Evolutionary conservation across 1,140 invertebrate genomes (phyloP).

Genomic region (Ostrea denselamellosa): DNA sequence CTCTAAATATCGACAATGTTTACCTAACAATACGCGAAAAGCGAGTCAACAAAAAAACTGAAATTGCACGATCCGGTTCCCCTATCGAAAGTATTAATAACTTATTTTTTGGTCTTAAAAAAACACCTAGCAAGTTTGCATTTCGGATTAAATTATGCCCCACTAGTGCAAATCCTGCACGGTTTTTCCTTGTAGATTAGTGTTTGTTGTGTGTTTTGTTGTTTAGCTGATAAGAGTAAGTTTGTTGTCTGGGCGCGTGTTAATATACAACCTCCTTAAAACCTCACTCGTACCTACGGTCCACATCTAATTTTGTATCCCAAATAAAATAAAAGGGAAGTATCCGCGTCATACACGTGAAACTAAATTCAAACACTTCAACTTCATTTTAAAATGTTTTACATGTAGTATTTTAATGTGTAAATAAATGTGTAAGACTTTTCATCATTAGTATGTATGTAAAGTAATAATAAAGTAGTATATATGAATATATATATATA

Average conservation of each 20-base stretch:
- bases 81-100: background rate
- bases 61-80: background rate
- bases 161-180: background rate
- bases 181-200: background rate
- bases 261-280: background rate
- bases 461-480: too few relatives aligned
- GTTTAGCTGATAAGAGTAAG: slow-evolving; percentile 20
- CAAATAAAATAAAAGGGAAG: background rate
- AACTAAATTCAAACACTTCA: background rate
- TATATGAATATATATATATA: too few relatives aligned
- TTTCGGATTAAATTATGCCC: background rate
- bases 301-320: background rate
- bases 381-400: background rate
- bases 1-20: slow-evolving; percentile 31
- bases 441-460: too few relatives aligned
- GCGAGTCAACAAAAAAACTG: slow-evolving; percentile 15
- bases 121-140: background rate
- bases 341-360: background rate
- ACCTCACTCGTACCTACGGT: background rate
- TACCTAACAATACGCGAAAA: slow-evolving; percentile 7
- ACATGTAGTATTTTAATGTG: background rate
- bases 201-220: background rate
- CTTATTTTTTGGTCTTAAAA: background rate
- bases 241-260: background rate
- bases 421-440: background rate